Evolutionary conservation across 2,113 vertebrate species (phyloP).

Genomic region (Cygnus buccinator): DNA sequence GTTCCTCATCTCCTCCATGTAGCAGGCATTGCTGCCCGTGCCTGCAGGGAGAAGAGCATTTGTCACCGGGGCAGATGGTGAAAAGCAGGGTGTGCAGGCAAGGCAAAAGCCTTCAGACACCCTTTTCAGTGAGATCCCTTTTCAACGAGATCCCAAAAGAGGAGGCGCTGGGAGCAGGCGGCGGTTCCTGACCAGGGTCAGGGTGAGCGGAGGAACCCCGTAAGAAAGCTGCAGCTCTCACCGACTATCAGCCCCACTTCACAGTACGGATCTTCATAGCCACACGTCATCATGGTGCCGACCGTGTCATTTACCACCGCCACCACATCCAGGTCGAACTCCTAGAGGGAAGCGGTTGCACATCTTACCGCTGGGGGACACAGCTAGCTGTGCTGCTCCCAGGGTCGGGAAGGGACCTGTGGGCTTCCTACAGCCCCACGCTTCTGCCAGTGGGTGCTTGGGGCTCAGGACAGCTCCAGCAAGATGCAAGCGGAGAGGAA

Average conservation of each 20-base stretch:
- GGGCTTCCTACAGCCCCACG: background rate
- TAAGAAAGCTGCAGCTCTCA: constrained; percentile 59
- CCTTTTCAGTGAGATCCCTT: background rate
- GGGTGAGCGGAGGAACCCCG: fast-evolving
- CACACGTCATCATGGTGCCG: constrained; percentile 98
- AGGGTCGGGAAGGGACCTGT: fast-evolving
- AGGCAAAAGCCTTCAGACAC: background rate
- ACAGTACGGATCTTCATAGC: constrained; percentile 91
- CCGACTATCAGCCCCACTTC: constrained; percentile 96
- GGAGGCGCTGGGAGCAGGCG: background rate
- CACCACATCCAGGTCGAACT: constrained; percentile 93
- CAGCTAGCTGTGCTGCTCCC: background rate
- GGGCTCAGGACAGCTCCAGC: background rate
- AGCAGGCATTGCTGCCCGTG: constrained; percentile 94
- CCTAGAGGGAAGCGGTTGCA: constrained; percentile 71
- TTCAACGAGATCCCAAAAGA: too few species aligned
- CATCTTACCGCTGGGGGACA: background rate
- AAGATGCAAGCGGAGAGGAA: background rate
- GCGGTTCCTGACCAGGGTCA: too few species aligned
- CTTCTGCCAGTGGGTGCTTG: background rate
- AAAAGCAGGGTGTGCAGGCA: fast-evolving
- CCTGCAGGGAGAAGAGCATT: constrained; percentile 70
- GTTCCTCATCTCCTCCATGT: constrained; percentile 98
- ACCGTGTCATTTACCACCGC: constrained; percentile 96
- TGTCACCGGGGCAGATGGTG: fast-evolving